phyloP scores from a whole-genome alignment of 2,888 invertebrate genomes.

The Tetranychus truncatus region DNA sequence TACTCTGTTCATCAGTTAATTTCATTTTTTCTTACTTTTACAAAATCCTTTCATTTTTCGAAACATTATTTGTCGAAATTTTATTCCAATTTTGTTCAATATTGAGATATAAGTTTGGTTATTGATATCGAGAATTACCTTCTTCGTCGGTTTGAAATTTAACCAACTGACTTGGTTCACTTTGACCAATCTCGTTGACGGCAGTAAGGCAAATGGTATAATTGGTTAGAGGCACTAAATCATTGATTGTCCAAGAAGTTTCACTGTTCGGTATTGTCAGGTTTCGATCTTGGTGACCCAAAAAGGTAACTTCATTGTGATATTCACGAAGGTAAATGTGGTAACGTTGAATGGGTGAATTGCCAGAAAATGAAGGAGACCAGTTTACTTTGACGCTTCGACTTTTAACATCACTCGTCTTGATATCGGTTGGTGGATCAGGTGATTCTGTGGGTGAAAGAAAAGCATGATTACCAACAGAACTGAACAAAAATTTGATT shows the following conservation, averaged over 20 bases:
- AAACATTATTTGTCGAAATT: too few relatives aligned
- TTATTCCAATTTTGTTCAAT: too few relatives aligned
- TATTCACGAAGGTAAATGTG: conserved; percentile 20
- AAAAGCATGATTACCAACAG: neutral
- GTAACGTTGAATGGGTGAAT: conserved; percentile 27
- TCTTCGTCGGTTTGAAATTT: conserved; percentile 31
- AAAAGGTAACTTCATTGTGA: neutral
- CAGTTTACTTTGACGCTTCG: conserved; percentile 66
- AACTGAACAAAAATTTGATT: neutral
- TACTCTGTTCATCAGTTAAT: too few relatives aligned
- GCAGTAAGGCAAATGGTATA: conserved; percentile 45
- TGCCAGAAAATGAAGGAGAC: conserved; percentile 49
- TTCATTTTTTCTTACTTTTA: too few relatives aligned
- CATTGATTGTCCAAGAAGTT: conserved; percentile 38
- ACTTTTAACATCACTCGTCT: conserved; percentile 64
- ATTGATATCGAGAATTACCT: conserved; percentile 31
- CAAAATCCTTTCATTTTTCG: too few relatives aligned
- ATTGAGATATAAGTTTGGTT: too few relatives aligned
- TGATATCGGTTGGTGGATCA: conserved; percentile 67
- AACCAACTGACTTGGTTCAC: conserved; percentile 39
- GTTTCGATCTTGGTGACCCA: neutral
- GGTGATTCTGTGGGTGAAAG: conserved; percentile 47
- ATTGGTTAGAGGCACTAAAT: conserved; percentile 42
- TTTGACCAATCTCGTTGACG: conserved; percentile 44
- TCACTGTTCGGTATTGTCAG: conserved; percentile 31